These are phyloP conservation scores for Willowsia nigromaculata DNA, from an alignment of 2,888 invertebrate species.

Conservation along the genomic window DNA sequence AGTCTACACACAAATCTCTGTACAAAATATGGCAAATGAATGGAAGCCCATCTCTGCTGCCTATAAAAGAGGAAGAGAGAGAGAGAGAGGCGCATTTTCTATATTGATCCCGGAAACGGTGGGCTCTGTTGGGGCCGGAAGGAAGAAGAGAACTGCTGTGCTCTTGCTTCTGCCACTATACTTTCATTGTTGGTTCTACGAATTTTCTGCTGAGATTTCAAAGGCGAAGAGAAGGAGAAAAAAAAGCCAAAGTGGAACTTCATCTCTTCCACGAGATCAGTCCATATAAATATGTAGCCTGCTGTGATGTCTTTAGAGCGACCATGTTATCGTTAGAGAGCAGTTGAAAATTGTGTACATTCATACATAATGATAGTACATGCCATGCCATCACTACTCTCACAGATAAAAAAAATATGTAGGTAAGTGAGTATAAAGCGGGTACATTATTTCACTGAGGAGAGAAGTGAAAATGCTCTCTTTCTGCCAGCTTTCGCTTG, in stretches of 20 bases:
- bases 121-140: slow-evolving; percentile 71
- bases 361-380: neutral
- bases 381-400: neutral
- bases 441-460: slow-evolving; percentile 2
- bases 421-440: slow-evolving; percentile 29
- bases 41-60: neutral
- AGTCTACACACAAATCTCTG: neutral
- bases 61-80: too few relatives aligned
- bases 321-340: neutral
- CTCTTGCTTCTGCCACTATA: slow-evolving; percentile 22
- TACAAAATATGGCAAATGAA: neutral
- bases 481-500: slow-evolving; percentile 58
- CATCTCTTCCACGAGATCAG: slow-evolving; percentile 52
- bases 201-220: slow-evolving; percentile 56
- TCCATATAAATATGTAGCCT: neutral
- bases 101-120: slow-evolving; percentile 72
- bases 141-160: slow-evolving; percentile 66
- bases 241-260: slow-evolving; percentile 64
- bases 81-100: slow-evolving; percentile 54
- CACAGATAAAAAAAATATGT: neutral
- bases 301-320: neutral
- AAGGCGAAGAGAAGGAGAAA: slow-evolving; percentile 1
- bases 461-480: slow-evolving; percentile 57
- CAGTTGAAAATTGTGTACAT: slow-evolving; percentile 2
- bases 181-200: slow-evolving; percentile 16